These are phyloP conservation scores for Tauraco erythrolophus DNA, from an alignment of 2,113 vertebrate species.

Conservation along the genomic window DNA sequence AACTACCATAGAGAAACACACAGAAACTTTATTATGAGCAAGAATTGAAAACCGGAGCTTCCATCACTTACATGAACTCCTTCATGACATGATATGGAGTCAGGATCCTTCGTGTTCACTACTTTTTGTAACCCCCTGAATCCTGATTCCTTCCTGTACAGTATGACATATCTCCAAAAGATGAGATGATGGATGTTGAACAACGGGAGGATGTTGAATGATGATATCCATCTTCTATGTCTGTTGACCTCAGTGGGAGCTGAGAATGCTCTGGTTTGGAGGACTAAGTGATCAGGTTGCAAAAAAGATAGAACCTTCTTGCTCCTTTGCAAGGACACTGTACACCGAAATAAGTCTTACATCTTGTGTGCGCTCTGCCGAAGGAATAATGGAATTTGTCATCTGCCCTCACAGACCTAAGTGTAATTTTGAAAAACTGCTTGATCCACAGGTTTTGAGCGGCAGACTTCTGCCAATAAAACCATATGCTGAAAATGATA, in stretches of 20 bases:
- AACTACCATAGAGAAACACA: neutral
- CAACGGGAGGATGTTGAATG: accelerated
- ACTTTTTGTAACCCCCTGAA: neutral
- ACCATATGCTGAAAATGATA: neutral
- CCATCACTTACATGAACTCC: neutral
- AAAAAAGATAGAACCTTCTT: neutral
- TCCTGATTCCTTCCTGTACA: neutral
- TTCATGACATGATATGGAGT: neutral
- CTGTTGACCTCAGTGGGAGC: neutral
- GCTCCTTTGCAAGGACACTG: neutral
- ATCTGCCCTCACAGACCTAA: neutral
- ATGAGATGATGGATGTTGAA: neutral
- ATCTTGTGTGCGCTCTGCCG: neutral
- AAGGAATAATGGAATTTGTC: neutral
- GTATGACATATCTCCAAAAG: neutral
- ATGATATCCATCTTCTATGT: neutral
- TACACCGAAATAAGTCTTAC: neutral
- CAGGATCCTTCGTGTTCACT: neutral
- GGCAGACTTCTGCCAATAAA: neutral
- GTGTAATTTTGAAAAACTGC: neutral
- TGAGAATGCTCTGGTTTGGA: neutral
- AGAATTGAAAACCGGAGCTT: neutral
- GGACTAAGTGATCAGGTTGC: neutral
- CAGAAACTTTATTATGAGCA: neutral
- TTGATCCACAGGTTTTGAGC: neutral